phyloP scores from a whole-genome alignment of 1,140 invertebrate genomes.

The Drosophila mauritiana region DNA sequence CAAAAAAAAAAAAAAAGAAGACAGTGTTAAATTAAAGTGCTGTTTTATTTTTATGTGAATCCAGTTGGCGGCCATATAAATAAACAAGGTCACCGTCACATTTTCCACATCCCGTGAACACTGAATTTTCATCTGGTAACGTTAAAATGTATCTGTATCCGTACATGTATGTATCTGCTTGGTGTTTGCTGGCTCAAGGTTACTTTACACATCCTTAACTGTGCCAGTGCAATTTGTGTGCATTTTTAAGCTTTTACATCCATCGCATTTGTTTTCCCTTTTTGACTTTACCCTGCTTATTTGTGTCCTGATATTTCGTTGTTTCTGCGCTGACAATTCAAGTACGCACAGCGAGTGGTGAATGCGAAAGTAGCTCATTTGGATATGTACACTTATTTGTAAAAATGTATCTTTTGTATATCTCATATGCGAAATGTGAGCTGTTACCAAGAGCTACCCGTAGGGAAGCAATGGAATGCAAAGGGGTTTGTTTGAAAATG shows the following conservation, averaged over 20 bases:
- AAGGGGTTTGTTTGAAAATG: background rate
- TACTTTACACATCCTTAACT: constrained; percentile 47
- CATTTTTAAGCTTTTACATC: constrained; percentile 33
- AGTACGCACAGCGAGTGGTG: constrained; percentile 44
- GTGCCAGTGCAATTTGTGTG: constrained; percentile 48
- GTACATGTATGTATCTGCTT: constrained; percentile 2
- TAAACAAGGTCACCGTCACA: constrained; percentile 29
- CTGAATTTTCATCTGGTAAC: constrained; percentile 17
- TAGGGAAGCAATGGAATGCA: constrained; percentile 11
- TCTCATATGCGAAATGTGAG: constrained; percentile 6
- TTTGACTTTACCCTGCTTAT: constrained; percentile 32
- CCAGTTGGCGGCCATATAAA: constrained; percentile 6
- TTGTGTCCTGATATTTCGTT: constrained; percentile 32
- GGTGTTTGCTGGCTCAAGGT: constrained; percentile 34
- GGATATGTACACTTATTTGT: constrained; percentile 23
- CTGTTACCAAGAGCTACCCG: constrained; percentile 6
- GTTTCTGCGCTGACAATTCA: constrained; percentile 45
- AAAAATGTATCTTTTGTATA: constrained; percentile 5
- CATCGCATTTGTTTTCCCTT: constrained; percentile 22
- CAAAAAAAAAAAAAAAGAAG: background rate
- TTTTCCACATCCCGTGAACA: constrained; percentile 21
- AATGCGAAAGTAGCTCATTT: constrained; percentile 40
- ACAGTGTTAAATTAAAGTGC: constrained; percentile 17
- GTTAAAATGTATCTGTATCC: constrained; percentile 14
- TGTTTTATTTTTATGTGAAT: constrained; percentile 19